Percentiles rank a stretch among this genome's conserved stretches.
phyloP scores from a whole-genome alignment of 2,797 vertebrate species.

The Micromesistius poutassou region DNA sequence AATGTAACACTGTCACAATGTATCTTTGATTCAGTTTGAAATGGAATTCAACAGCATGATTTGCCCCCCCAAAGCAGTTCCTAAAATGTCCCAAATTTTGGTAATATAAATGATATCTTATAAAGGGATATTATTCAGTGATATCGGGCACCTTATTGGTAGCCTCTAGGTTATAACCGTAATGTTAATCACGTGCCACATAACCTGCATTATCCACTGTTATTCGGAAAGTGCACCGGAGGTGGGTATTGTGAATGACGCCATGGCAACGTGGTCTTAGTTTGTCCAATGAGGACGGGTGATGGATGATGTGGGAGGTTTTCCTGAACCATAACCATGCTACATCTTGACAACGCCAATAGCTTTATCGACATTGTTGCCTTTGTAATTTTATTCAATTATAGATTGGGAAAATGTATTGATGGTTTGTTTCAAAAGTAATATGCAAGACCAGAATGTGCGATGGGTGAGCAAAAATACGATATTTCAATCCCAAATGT shows the following conservation, averaged over 20 bases:
- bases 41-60: not conserved
- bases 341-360: conserved; percentile 54
- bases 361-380: conserved; percentile 68
- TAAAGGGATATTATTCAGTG: conserved; percentile 19
- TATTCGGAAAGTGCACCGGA: conserved; percentile 52
- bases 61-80: not conserved
- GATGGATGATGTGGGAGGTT: conserved; percentile 35
- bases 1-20: not conserved
- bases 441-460: not conserved
- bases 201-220: conserved; percentile 51
- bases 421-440: not conserved
- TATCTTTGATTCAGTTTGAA: not conserved
- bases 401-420: conserved; percentile 14
- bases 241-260: conserved; percentile 6
- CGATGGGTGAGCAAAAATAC: conserved; percentile 31
- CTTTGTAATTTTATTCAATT: conserved; percentile 55
- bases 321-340: conserved; percentile 43
- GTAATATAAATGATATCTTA: not conserved
- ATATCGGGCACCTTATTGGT: conserved; percentile 11
- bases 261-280: conserved; percentile 20
- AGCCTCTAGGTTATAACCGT: conserved; percentile 12
- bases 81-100: conserved; percentile 13
- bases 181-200: conserved; percentile 27
- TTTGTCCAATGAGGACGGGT: conserved; percentile 34
- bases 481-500: conserved; percentile 24